Evolutionary conservation across 2,888 invertebrate species (phyloP).

Genomic region (Elmis aenea): DNA sequence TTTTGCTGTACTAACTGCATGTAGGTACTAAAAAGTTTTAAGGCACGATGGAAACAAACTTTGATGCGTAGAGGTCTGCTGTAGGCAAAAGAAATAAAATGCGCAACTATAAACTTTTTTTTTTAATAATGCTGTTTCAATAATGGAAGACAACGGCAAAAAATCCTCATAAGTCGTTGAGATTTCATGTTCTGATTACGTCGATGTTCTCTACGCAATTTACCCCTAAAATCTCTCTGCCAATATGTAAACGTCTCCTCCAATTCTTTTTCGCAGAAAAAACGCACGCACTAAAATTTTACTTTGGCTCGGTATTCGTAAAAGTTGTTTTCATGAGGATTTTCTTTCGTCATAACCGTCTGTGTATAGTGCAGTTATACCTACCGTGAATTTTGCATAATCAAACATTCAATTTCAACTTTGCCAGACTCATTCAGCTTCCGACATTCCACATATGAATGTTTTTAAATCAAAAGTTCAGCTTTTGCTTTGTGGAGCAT

Average conservation of each 20-base stretch:
- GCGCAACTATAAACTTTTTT: too few relatives aligned
- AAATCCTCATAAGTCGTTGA: slow-evolving; percentile 26
- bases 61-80: too few relatives aligned
- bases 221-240: slow-evolving; percentile 30
- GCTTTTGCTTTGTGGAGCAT: slow-evolving; percentile 23
- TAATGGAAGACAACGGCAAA: slow-evolving; percentile 20
- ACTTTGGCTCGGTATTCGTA: slow-evolving; percentile 25
- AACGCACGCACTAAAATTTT: slow-evolving; percentile 26
- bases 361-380: slow-evolving; percentile 20
- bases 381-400: slow-evolving; percentile 23
- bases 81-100: too few relatives aligned
- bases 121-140: slow-evolving; percentile 14
- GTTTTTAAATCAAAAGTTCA: slow-evolving; percentile 23
- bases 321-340: slow-evolving; percentile 23
- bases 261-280: slow-evolving; percentile 22
- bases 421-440: slow-evolving; percentile 16
- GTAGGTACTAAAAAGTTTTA: too few relatives aligned
- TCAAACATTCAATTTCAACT: slow-evolving; percentile 30
- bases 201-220: slow-evolving; percentile 30
- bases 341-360: slow-evolving; percentile 22
- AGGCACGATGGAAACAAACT: too few relatives aligned
- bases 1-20: too few relatives aligned
- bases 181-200: slow-evolving; percentile 29
- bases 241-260: slow-evolving; percentile 33
- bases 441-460: slow-evolving; percentile 17